Base-by-base conservation (phyloP, 2,797 vertebrate genomes). In the Semotilus atromaculatus region DNA sequence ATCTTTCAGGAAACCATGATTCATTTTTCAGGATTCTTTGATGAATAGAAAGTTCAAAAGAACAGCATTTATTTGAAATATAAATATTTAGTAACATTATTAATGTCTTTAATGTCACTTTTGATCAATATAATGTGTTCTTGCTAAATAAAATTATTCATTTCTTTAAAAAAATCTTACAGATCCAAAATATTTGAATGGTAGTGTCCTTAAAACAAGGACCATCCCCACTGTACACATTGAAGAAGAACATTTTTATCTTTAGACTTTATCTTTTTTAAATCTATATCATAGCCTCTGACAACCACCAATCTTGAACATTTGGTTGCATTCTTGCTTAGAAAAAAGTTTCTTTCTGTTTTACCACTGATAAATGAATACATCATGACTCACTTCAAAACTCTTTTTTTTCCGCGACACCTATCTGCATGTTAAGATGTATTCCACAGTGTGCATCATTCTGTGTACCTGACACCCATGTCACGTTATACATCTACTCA, bases 401-500 rank as follows among this genome's bases (percentile, higher is more conserved):
- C 5, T 0, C 38, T 31, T 26, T 48, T 80, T 80, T 36, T 55
- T 4, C 16, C 18, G 7, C 2, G 7, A 23, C 67, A 68, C 79
- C 48, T 11, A 26, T 81, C 78, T 11, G 29, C 21, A 60, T 21
- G 55, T 82, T 64, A 83, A 38, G 18, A 51, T 34, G 8, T 19
- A 10, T 75, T 75, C 31, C 31, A 31, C 45, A 51, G 68, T 60
- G 60, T 68, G 70, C 84, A 38, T 45, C n/a, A n/a, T n/a, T n/a
- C 31, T 81, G 71, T 73, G 55, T 48, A 73, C 83, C 76, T 86
- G 86, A 76, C 72, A 31, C 26, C 48, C 3, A 21, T 64, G 70
- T 64, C 60, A 31, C 76, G 81, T 64, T 83, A 53, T 6, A 40
- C 60, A 51, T 76, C 72, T n/a, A 45, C 45, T 8, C 34, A 58